phyloP scores from a whole-genome alignment of 2,113 vertebrate genomes.

The Aptenodytes forsteri region DNA sequence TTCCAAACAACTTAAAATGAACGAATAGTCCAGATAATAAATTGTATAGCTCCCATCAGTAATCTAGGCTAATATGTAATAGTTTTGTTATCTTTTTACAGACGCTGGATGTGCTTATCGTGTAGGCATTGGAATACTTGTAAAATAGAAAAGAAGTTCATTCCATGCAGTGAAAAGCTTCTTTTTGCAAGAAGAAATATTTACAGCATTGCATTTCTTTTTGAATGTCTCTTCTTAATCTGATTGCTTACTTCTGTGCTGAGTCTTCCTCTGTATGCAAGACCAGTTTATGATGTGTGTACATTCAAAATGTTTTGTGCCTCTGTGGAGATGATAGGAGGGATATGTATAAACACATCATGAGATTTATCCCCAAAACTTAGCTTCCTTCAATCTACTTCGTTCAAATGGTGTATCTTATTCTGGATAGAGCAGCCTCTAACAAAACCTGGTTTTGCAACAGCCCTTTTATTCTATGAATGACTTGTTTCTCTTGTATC shows the following conservation, averaged over 20 bases:
- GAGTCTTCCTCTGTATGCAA: neutral
- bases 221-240: neutral
- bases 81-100: neutral
- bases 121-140: conserved; percentile 7
- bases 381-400: neutral
- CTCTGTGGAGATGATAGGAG: neutral
- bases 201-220: neutral
- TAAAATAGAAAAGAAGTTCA: neutral
- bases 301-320: neutral
- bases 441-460: neutral
- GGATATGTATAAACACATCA: neutral
- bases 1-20: neutral
- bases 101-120: neutral
- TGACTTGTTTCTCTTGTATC: conserved; percentile 50
- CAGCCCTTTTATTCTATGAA: neutral
- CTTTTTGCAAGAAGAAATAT: neutral
- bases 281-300: neutral
- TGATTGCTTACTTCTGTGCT: neutral
- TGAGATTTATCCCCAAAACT: neutral
- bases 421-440: neutral
- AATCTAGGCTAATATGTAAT: neutral
- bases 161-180: neutral
- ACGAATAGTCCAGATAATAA: neutral
- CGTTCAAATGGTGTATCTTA: neutral
- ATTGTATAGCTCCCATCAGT: neutral